Base-by-base conservation (phyloP, 2,113 vertebrate species). In the Passer domesticus region DNA sequence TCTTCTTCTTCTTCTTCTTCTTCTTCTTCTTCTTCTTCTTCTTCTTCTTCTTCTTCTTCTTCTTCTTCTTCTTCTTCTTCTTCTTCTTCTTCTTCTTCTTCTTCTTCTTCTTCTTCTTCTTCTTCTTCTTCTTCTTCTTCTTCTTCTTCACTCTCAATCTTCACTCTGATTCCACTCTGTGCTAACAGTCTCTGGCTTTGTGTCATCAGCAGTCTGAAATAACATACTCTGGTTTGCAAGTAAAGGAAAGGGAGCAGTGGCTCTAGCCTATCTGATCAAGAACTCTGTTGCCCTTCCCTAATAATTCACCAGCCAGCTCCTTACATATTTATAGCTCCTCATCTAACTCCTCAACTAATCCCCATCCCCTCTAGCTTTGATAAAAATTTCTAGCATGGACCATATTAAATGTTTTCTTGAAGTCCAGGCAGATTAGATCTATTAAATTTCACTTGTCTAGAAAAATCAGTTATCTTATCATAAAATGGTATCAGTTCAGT, bases 381-480 rank as follows among this genome's bases (percentile, higher is more conserved):
- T 78, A 89, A 75, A n/a, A 84, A 82, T 85, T 96, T 93, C 46
- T 55, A 67, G 39, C 14, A 59, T 67, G 18, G 52, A 55, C 82
- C 11, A 63, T 72, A 84, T 70, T 81, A 70, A 84, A 70, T 46
- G 6, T 28, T 87, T 91, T 87, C 64, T 74, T 84, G 39, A 87
- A 85, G 35, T 84, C 31, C 33, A 55, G 74, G 11, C 6, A 90
- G 69, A 93, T 84, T 85, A 87, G 13, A 90, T 94, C 69, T 93
- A 93, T 90, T 87, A 93, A 63, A 94, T 84, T 87, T 94, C 43
- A 59, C 25, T 93, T 85, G 56, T 90, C 69, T 87, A 79, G 78
- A 93, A 90, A 91, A 95, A 90, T 89, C 56, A 15, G 33, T 63
- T 87, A 21, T 64, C 35, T 92, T 94, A 85, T 82, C 69, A 33